Evolutionary conservation across 2,888 invertebrate genomes (phyloP).

Genomic region (Scaptomyza flava): DNA sequence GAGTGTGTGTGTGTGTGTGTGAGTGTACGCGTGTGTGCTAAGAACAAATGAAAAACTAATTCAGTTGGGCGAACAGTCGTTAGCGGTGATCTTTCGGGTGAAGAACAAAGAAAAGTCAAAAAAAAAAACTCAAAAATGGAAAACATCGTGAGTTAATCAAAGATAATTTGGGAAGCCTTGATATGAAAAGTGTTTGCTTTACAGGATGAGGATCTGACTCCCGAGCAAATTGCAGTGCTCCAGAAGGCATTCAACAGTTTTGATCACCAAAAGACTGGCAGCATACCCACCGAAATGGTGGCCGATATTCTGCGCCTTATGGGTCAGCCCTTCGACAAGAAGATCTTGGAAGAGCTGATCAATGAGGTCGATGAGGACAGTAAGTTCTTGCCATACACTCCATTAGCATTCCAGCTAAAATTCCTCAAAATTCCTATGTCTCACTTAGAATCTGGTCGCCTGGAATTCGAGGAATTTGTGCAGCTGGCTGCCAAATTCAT

Average conservation of each 20-base stretch:
- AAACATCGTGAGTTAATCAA: constrained; percentile 70
- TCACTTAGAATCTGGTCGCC: constrained; percentile 94
- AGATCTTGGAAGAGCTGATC: constrained; percentile 97
- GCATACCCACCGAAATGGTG: constrained; percentile 97
- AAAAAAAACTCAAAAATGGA: constrained; percentile 62
- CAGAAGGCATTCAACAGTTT: constrained; percentile 98
- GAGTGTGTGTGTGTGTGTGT: constrained; percentile 22
- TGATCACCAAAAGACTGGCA: constrained; percentile 96
- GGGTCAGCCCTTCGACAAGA: constrained; percentile 98
- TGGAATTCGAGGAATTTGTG: constrained; percentile 98
- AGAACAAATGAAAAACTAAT: constrained; percentile 56
- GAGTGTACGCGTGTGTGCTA: constrained; percentile 27
- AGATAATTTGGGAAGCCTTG: background rate
- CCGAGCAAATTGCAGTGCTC: constrained; percentile 96
- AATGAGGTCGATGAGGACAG: constrained; percentile 99
- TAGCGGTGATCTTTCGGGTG: constrained; percentile 73
- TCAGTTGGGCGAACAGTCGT: constrained; percentile 70
- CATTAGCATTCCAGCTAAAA: background rate
- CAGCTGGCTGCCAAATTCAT: constrained; percentile 98
- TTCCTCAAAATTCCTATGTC: background rate
- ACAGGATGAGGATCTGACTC: constrained; percentile 94
- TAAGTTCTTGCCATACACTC: constrained; percentile 85
- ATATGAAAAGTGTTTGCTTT: background rate
- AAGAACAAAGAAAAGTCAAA: constrained; percentile 53
- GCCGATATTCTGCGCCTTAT: constrained; percentile 97